These are phyloP conservation scores for Lasioglossum albipes DNA, from an alignment of 1,140 invertebrate genomes.

Conservation along the genomic window DNA sequence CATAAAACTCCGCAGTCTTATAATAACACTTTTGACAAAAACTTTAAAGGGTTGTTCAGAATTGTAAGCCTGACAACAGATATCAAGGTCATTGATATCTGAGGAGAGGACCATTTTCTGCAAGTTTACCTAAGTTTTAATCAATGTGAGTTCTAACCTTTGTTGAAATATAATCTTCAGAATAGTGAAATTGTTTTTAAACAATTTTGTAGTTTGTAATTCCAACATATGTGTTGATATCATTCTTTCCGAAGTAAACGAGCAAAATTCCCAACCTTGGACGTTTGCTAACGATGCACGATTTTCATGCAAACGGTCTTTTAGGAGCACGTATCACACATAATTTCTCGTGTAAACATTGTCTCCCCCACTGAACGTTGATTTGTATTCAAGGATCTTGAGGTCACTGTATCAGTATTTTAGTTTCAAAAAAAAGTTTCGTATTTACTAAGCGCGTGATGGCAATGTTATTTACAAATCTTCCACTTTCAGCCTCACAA, in stretches of 20 bases:
- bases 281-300: neutral
- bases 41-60: no score
- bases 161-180: neutral
- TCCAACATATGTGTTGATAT: neutral
- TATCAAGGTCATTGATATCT: no score
- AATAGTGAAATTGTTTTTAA: neutral
- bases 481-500: no score
- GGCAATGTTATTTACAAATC: no score
- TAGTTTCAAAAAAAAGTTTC: neutral
- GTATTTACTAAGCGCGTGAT: neutral
- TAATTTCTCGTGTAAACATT: neutral
- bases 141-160: no score
- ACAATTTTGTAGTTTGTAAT: neutral
- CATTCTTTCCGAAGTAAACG: neutral
- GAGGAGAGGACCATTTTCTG: no score
- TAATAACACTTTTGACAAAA: no score
- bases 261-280: neutral
- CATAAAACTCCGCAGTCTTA: no score
- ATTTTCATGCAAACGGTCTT: constrained; percentile 12
- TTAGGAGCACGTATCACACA: constrained; percentile 8
- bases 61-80: no score
- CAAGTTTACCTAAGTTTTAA: no score
- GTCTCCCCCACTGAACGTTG: neutral
- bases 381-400: neutral
- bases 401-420: neutral